Base-by-base conservation (phyloP, 2,797 vertebrate genomes). In the Cygnus olor region DNA sequence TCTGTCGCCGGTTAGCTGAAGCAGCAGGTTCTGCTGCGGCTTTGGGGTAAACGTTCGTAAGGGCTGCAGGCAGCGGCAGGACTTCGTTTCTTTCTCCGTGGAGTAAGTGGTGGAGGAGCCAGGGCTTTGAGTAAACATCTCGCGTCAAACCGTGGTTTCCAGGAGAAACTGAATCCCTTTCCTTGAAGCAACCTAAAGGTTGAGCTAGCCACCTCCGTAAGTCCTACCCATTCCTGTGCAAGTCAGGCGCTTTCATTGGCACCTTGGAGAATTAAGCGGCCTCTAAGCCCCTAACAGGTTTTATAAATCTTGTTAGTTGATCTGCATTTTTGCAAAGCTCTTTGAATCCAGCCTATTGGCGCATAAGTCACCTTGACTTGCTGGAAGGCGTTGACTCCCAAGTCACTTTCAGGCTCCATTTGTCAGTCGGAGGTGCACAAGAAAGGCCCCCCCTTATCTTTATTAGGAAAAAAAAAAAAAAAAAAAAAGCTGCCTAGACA, bases 241-340 rank as follows among this genome's bases (percentile, higher is more conserved):
- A 93, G 89, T 79, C 88, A 88, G 88, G 83, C 84, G 69, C 90
- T 93, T 93, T 89, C 69, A 81, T 74, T 90, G 93, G 85, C 95
- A 92, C 93, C 92, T 95, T 34, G 54, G 90, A 92, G 95, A 96
- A 95, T 95, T 94, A 94, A 94, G 90, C 6, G 4, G 84, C 92
- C 93, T 96, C 93, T 96, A 95, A 97, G 72, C 90, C 85, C 79
- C 84, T 80, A 90, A 92, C 94, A 4, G 94, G 95, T 96, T 97
- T 94, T 96, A 95, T 96, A 96, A 96, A 96, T 97, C 95, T 95
- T 96, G 96, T 97, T 96, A 97, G 94, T 97, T 89, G 95, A 95
- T 97, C 96, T 95, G 95, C 96, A 97, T 97, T 96, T 97, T 95
- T 96, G 93, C 96, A 96, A 89, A 97, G 95, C 95, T 96, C 93